A percentile compares a stretch with the other conserved stretches of the same genome.
Conservation (phyloP, 2,113 vertebrate species). For the Beaufortia kweichowensis region DNA sequence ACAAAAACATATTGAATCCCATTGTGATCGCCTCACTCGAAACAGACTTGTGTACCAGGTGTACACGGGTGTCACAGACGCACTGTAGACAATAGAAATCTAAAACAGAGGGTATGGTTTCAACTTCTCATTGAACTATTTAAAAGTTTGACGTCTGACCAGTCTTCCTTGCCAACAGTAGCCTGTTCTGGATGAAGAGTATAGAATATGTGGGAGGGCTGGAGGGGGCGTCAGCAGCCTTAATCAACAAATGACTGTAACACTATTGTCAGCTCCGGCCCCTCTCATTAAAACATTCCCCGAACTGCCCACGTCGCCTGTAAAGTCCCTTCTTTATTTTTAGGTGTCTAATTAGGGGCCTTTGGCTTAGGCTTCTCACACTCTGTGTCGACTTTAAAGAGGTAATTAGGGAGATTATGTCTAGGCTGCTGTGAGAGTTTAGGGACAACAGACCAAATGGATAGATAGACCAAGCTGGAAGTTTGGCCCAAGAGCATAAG, state of each 20-base stretch:
- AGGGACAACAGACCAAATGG: slow-evolving; percentile 56
- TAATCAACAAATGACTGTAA: slow-evolving; percentile 61
- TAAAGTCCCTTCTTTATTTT: slow-evolving; percentile 71
- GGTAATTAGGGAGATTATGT: slow-evolving; percentile 72
- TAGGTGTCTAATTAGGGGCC: slow-evolving; percentile 74
- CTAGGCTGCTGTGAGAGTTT: slow-evolving; percentile 60
- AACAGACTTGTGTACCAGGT: too few species aligned
- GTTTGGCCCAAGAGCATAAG: slow-evolving; percentile 29
- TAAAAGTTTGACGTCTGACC: slow-evolving; percentile 15
- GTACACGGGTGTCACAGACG: too few species aligned
- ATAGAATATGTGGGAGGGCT: slow-evolving; percentile 3
- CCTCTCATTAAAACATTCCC: slow-evolving; percentile 75
- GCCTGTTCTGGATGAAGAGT: slow-evolving; percentile 2
- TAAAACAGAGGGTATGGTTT: slow-evolving; percentile 5
- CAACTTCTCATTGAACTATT: not conserved
- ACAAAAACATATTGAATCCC: too few species aligned
- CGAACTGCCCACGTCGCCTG: slow-evolving; percentile 65
- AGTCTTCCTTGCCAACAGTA: slow-evolving; percentile 5
- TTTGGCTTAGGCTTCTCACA: slow-evolving; percentile 58
- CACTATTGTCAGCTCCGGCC: slow-evolving; percentile 64
- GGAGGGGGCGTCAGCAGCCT: slow-evolving; percentile 37
- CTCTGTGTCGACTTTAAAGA: slow-evolving; percentile 73
- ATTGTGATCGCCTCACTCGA: too few species aligned
- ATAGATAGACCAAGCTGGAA: slow-evolving; percentile 47
- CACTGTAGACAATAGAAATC: not conserved